Conservation (phyloP, 2,888 invertebrate genomes). For the Tiliacea citrago region DNA sequence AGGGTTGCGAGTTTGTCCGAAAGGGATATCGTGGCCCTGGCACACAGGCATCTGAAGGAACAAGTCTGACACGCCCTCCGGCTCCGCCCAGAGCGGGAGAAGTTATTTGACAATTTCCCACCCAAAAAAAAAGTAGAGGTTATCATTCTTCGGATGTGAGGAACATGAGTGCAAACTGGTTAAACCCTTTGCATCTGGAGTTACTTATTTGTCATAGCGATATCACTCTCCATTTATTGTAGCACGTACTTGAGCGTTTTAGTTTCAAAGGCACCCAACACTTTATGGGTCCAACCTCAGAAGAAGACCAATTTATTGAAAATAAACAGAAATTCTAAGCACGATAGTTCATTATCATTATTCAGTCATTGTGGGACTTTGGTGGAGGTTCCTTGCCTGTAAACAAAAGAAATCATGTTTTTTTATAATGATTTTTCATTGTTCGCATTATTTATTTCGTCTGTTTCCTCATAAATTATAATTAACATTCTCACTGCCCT, state of each 20-base stretch:
- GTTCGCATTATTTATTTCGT: not conserved
- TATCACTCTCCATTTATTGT: not conserved
- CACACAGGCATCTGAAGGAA: too few species aligned
- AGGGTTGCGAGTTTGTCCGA: too few species aligned
- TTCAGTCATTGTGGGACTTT: not conserved
- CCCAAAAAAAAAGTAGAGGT: too few species aligned
- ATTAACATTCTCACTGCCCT: constrained; percentile 29
- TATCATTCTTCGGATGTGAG: not conserved
- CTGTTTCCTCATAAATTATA: not conserved
- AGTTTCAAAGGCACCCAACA: not conserved
- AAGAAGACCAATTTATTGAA: too few species aligned
- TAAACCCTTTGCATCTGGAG: not conserved
- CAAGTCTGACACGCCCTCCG: too few species aligned
- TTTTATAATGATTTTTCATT: not conserved
- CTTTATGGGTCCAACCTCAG: not conserved
- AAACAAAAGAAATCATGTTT: too few species aligned
- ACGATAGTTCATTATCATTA: not conserved
- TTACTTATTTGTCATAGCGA: too few species aligned
- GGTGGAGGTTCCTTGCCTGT: not conserved
- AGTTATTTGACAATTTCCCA: too few species aligned
- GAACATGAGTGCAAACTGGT: not conserved
- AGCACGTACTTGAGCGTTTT: too few species aligned
- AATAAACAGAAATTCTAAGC: not conserved
- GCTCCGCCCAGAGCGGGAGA: too few species aligned
- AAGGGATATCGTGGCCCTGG: too few species aligned